Evolutionary conservation across 53 echinoderm and acorn worm genomes (phyloP).

Genomic region (Crossaster papposus): DNA sequence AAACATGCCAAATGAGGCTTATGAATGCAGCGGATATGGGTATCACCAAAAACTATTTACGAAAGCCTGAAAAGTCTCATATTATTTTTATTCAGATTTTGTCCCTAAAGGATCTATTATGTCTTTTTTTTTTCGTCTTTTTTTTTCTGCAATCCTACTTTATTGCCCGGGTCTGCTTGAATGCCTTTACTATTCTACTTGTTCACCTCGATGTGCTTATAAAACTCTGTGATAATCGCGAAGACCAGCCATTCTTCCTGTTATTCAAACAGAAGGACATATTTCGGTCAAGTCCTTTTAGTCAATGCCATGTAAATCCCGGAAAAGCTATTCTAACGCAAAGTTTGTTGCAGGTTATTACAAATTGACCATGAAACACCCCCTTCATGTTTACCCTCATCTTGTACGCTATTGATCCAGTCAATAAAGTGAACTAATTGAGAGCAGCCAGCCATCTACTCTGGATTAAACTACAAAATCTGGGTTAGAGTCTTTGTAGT

Average conservation of each 20-base stretch:
- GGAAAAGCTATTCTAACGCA: neutral
- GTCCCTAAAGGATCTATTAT: no score
- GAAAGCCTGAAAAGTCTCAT: no score
- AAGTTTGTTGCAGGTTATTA: neutral
- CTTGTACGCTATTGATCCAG: conserved; percentile 37
- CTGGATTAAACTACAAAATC: neutral
- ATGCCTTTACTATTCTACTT: no score
- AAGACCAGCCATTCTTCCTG: neutral
- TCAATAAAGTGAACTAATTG: neutral
- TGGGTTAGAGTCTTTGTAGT: neutral
- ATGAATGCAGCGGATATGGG: no score
- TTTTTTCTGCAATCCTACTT: no score
- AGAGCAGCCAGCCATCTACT: neutral
- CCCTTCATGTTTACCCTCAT: neutral
- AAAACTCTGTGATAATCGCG: no score
- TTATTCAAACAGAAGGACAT: neutral
- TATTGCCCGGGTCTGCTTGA: no score
- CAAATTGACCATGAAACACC: neutral
- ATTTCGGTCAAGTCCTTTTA: neutral
- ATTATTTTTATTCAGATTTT: no score
- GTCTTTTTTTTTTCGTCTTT: no score
- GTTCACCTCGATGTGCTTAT: no score
- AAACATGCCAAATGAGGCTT: no score
- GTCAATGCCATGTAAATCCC: neutral
- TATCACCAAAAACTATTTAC: no score